phyloP scores from a whole-genome alignment of 1,140 invertebrate genomes.

The Drosophila takahashii region DNA sequence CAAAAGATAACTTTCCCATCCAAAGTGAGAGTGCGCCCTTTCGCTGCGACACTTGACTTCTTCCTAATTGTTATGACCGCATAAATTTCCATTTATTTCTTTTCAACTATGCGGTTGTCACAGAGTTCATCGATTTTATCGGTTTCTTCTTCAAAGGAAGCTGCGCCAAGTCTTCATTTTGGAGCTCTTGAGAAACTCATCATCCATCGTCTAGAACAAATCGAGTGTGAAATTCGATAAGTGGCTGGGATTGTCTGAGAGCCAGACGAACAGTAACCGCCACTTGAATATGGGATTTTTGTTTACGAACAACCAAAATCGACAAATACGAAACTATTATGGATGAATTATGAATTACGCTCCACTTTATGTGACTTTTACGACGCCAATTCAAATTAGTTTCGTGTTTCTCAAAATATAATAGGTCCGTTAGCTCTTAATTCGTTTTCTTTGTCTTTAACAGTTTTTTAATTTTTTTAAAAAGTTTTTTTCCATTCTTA shows the following conservation, averaged over 20 bases:
- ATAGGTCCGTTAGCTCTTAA: constrained; percentile 14
- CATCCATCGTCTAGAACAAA: constrained; percentile 47
- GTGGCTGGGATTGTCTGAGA: constrained; percentile 55
- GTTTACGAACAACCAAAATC: constrained; percentile 19
- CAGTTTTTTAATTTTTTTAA: not conserved
- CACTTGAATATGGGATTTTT: constrained; percentile 24
- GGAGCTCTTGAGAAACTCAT: constrained; percentile 31
- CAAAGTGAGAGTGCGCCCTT: not conserved
- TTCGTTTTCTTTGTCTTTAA: constrained; percentile 1
- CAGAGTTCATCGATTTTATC: constrained; percentile 51
- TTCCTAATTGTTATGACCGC: constrained; percentile 64
- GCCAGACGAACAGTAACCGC: constrained; percentile 13
- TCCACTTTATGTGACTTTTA: constrained; percentile 65
- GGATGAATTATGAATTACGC: constrained; percentile 49
- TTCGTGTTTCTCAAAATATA: constrained; percentile 39
- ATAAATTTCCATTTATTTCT: constrained; percentile 56
- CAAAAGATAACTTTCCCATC: constrained; percentile 24
- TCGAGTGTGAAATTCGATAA: constrained; percentile 78
- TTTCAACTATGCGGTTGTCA: constrained; percentile 45
- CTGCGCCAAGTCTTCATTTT: constrained; percentile 18
- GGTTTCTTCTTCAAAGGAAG: constrained; percentile 41
- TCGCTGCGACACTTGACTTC: constrained; percentile 61
- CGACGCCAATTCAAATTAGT: constrained; percentile 57
- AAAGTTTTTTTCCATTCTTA: no score
- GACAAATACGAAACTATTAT: constrained; percentile 23